A percentile compares a stretch with the other conserved stretches of the same genome.
Evolutionary conservation across 1,140 invertebrate genomes (phyloP).

Genomic region (Nasonia vitripennis): DNA sequence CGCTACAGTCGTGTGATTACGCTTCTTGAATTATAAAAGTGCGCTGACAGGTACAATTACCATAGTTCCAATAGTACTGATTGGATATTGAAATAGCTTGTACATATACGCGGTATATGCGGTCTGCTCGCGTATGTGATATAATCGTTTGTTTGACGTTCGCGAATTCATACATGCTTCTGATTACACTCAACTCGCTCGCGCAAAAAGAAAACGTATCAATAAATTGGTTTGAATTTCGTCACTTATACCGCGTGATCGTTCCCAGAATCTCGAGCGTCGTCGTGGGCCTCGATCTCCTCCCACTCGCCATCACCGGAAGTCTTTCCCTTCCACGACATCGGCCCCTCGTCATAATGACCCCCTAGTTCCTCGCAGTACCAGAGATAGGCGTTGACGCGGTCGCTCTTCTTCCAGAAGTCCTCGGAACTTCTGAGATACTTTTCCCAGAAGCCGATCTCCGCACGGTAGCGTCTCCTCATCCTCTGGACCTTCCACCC

Average conservation of each 20-base stretch:
- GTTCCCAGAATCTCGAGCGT: neutral
- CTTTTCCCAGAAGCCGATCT: neutral
- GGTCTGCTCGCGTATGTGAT: too few species aligned
- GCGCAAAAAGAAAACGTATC: too few species aligned
- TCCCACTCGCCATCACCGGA: neutral
- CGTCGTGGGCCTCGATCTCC: neutral
- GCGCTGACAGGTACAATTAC: neutral
- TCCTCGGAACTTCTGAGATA: neutral
- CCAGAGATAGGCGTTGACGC: constrained; percentile 19
- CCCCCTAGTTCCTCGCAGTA: constrained; percentile 31
- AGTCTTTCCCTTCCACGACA: neutral
- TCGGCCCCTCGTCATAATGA: neutral
- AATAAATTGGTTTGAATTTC: too few species aligned
- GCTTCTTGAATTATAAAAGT: neutral
- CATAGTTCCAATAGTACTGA: neutral
- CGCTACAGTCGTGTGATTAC: neutral
- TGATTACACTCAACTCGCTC: too few species aligned
- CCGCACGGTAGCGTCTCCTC: neutral
- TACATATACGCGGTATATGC: too few species aligned
- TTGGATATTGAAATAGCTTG: neutral
- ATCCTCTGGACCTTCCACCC: neutral
- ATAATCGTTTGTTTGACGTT: too few species aligned
- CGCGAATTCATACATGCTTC: too few species aligned
- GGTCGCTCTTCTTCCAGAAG: neutral
- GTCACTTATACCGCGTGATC: neutral